phyloP scores from a whole-genome alignment of 2,113 vertebrate species.

The Notothenia coriiceps region DNA sequence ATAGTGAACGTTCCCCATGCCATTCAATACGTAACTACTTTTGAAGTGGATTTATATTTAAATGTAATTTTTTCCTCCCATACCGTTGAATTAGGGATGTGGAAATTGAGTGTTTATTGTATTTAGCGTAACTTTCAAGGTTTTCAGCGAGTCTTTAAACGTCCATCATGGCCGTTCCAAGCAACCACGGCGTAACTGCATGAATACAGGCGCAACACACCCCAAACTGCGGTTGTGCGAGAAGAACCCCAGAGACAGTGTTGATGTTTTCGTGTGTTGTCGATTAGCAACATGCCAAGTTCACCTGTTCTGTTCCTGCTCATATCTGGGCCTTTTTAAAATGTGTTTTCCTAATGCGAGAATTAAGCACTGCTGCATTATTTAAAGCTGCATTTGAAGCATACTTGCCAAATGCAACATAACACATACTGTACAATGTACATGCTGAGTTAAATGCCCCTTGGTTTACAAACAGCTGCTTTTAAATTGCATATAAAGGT shows the following conservation, averaged over 20 bases:
- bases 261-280: background rate
- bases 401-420: background rate
- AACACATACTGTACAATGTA: background rate
- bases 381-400: background rate
- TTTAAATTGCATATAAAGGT: background rate
- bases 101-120: background rate
- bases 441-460: background rate
- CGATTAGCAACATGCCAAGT: background rate
- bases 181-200: background rate
- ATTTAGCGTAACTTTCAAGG: background rate
- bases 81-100: background rate
- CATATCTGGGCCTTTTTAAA: background rate
- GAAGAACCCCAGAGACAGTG: background rate
- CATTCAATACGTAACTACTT: background rate
- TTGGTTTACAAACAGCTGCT: background rate
- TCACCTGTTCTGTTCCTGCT: background rate
- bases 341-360: background rate
- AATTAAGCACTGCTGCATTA: background rate
- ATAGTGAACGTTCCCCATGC: background rate
- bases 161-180: background rate
- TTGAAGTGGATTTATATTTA: background rate
- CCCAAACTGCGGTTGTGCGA: background rate
- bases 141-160: background rate
- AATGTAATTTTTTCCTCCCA: too few species aligned
- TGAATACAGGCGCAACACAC: background rate